These are phyloP conservation scores for Molanna angustata DNA, from an alignment of 2,888 invertebrate genomes.

Conservation along the genomic window DNA sequence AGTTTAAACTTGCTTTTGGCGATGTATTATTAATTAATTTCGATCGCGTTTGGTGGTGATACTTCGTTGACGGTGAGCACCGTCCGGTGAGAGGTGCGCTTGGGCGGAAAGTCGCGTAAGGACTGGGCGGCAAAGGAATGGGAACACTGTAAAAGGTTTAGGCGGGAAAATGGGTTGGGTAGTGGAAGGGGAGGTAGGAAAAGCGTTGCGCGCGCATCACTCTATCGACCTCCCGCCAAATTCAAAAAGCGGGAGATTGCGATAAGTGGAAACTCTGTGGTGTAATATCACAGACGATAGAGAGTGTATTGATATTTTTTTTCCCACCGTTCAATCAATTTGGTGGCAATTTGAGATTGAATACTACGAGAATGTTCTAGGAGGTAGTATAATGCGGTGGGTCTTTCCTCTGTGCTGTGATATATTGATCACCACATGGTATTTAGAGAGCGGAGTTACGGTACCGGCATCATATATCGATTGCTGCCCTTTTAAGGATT, in stretches of 20 bases:
- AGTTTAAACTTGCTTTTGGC: too few species aligned
- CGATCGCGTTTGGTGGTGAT: too few species aligned
- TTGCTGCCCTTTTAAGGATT: constrained; percentile 10
- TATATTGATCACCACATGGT: neutral
- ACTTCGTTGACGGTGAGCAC: too few species aligned
- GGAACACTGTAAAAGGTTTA: neutral
- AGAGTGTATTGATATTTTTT: neutral
- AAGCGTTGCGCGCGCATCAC: constrained; percentile 1
- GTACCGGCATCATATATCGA: too few species aligned
- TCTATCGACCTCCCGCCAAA: constrained; percentile 20
- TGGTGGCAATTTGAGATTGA: neutral
- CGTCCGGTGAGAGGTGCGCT: constrained; percentile 36
- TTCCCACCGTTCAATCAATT: constrained; percentile 1
- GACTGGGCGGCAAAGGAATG: constrained; percentile 10
- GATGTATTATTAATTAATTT: too few species aligned
- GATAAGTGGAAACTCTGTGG: constrained; percentile 18
- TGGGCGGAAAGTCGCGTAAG: constrained; percentile 24
- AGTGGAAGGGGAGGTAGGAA: constrained; percentile 3
- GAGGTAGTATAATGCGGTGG: neutral
- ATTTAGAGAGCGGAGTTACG: neutral
- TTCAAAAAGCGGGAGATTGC: constrained; percentile 21
- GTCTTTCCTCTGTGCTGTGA: too few species aligned
- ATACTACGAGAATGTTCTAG: neutral
- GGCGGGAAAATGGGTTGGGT: constrained; percentile 35
- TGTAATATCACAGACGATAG: too few species aligned